Percentiles rank a stretch among this genome's conserved stretches.
phyloP scores from a whole-genome alignment of 2,113 vertebrate species.

The Aplodontia rufa region DNA sequence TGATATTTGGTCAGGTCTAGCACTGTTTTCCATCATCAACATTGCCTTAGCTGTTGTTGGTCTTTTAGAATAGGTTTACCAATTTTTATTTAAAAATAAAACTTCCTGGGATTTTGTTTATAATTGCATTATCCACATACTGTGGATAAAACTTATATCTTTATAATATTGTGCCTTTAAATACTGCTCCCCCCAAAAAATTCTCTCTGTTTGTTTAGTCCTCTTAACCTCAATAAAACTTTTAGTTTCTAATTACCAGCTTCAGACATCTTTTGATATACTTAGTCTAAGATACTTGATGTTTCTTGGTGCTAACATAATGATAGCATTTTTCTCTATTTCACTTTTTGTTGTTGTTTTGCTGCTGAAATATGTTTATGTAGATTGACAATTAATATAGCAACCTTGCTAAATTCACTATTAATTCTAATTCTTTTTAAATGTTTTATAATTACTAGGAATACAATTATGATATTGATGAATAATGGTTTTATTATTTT shows the following conservation, averaged over 20 bases:
- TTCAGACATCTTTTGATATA: background rate
- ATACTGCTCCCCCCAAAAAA: background rate
- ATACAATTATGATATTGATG: background rate
- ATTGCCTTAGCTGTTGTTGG: background rate
- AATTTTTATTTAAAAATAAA: background rate
- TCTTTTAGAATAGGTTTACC: background rate
- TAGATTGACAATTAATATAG: background rate
- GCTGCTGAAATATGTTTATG: background rate
- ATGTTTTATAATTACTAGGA: background rate
- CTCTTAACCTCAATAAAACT: background rate
- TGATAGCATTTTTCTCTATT: background rate
- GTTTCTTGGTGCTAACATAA: background rate
- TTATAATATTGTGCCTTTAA: background rate
- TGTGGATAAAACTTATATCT: background rate
- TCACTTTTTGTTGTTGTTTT: background rate
- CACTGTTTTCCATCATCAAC: background rate
- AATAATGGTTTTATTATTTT: background rate
- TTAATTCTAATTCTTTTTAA: background rate
- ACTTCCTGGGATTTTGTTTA: background rate
- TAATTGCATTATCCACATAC: background rate
- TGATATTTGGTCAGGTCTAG: background rate
- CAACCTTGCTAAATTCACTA: background rate
- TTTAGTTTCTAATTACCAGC: background rate
- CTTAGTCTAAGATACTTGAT: background rate
- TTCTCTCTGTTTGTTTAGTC: background rate